Conservation (phyloP, 2,113 vertebrate species). For the Macroglossus sobrinus region DNA sequence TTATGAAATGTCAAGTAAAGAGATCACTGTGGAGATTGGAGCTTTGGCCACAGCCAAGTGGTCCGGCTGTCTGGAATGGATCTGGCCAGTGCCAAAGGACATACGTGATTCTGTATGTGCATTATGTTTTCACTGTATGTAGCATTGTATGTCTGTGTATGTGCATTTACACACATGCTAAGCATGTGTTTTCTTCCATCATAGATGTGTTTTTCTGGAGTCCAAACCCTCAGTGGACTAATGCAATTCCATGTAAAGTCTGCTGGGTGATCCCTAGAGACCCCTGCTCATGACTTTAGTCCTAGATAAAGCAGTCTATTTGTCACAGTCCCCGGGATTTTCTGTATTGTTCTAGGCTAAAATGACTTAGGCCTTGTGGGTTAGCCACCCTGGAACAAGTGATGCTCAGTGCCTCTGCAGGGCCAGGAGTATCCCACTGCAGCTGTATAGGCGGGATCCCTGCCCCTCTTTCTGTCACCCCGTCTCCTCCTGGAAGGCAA, state of each 20-base stretch:
- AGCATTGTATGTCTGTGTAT: not conserved
- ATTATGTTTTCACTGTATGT: not conserved
- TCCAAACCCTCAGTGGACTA: not conserved
- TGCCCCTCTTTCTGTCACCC: not conserved
- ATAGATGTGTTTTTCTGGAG: not conserved
- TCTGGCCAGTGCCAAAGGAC: not conserved
- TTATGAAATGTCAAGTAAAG: not conserved
- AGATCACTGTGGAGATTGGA: not conserved
- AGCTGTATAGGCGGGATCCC: not conserved
- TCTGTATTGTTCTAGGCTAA: not conserved
- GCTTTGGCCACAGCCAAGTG: not conserved
- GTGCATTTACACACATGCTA: rapidly evolving
- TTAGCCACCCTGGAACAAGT: not conserved
- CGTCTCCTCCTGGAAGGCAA: not conserved
- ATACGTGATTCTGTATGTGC: not conserved
- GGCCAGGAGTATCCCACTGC: not conserved
- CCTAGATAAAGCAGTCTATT: not conserved
- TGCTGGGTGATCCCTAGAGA: not conserved
- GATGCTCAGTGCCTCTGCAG: not conserved
- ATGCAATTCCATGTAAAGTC: not conserved
- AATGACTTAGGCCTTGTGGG: not conserved
- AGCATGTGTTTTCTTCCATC: not conserved
- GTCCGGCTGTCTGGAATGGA: not conserved
- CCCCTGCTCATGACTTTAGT: not conserved
- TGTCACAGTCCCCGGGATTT: not conserved